Conservation (phyloP, 2,888 invertebrate genomes). For the Bembecia ichneumoniformis region DNA sequence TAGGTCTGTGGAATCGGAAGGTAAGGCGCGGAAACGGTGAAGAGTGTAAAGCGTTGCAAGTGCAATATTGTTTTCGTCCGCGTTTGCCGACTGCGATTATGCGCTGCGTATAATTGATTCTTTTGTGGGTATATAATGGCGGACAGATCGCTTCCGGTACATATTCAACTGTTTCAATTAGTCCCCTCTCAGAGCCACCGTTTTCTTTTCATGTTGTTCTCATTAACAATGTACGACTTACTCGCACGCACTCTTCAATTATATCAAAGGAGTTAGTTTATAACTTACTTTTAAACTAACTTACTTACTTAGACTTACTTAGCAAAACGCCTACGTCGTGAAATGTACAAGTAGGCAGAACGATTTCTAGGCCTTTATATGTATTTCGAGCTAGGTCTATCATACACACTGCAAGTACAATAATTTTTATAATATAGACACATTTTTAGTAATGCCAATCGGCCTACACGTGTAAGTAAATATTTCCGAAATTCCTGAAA, state of each 20-base stretch:
- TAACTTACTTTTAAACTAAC: no score
- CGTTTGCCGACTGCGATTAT: conserved; percentile 24
- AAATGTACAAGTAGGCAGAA: no score
- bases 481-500: conserved; percentile 23
- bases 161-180: conserved; percentile 51
- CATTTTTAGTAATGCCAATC: background rate
- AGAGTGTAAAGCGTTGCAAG: conserved; percentile 44
- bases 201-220: no score
- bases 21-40: conserved; percentile 41
- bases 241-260: no score
- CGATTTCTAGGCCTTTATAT: no score
- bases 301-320: no score
- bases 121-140: conserved; percentile 56
- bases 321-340: no score
- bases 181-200: conserved; percentile 22
- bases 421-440: no score
- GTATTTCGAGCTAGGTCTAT: no score
- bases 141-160: conserved; percentile 45
- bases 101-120: conserved; percentile 56
- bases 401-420: no score
- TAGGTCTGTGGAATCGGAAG: conserved; percentile 24
- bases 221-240: no score
- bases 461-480: conserved; percentile 52
- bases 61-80: conserved; percentile 55
- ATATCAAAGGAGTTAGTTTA: no score